phyloP scores from a whole-genome alignment of 2,888 invertebrate genomes.

The Pollenia amentaria region DNA sequence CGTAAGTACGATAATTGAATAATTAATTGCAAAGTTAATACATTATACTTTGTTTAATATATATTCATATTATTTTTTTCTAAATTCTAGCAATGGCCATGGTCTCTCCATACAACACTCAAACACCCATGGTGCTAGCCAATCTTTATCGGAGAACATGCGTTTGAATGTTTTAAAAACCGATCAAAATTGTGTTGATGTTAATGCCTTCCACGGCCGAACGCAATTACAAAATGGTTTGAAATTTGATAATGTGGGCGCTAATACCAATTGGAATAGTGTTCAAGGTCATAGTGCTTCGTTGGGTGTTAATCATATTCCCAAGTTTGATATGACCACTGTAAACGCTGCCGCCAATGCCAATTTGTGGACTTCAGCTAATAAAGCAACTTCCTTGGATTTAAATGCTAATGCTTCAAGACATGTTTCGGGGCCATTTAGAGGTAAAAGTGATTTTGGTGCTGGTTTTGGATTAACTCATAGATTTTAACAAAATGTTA shows the following conservation, averaged over 20 bases:
- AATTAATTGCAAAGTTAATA: too few relatives aligned
- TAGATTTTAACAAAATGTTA: constrained; percentile 74
- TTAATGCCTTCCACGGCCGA: constrained; percentile 78
- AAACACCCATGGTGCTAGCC: constrained; percentile 76
- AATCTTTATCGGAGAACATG: constrained; percentile 74
- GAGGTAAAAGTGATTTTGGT: constrained; percentile 75
- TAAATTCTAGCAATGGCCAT: constrained; percentile 78
- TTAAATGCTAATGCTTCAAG: constrained; percentile 78
- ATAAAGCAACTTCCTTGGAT: constrained; percentile 77
- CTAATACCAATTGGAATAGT: constrained; percentile 77
- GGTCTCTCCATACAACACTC: constrained; percentile 78
- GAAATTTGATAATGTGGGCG: constrained; percentile 78
- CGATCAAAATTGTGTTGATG: constrained; percentile 75
- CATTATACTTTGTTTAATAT: too few relatives aligned
- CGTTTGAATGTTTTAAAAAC: constrained; percentile 78
- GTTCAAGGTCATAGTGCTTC: constrained; percentile 78
- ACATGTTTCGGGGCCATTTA: constrained; percentile 77
- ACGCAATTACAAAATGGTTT: constrained; percentile 76
- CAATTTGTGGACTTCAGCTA: constrained; percentile 79
- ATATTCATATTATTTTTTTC: not conserved
- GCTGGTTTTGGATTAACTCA: constrained; percentile 76
- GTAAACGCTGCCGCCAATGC: constrained; percentile 77
- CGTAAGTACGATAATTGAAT: constrained; percentile 75
- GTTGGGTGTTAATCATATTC: constrained; percentile 77
- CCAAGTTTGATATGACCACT: constrained; percentile 78